Percentiles rank a stretch among this genome's conserved stretches.
These are phyloP conservation scores for Drosophila saltans DNA, from an alignment of 1,140 invertebrate genomes.

Conservation along the genomic window DNA sequence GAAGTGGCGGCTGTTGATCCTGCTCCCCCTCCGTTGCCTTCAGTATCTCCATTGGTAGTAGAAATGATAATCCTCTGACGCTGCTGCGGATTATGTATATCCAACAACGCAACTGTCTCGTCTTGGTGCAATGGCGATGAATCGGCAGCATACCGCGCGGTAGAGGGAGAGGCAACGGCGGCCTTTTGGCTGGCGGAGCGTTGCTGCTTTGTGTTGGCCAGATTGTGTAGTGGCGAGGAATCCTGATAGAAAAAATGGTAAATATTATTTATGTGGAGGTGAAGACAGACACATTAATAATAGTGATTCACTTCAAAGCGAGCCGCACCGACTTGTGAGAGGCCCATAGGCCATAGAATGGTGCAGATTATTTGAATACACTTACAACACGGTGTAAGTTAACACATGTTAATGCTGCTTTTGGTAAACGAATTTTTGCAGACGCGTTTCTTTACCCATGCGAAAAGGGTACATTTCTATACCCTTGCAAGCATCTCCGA, in stretches of 20 bases:
- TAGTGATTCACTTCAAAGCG: no score
- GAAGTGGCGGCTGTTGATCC: constrained; percentile 7
- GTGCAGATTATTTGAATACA: no score
- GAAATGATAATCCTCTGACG: constrained; percentile 78
- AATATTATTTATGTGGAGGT: neutral
- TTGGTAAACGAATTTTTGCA: no score
- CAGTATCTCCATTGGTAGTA: constrained; percentile 51
- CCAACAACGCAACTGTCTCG: constrained; percentile 79
- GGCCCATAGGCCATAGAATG: no score
- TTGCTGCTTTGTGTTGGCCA: constrained; percentile 82
- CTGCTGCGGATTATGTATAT: constrained; percentile 73
- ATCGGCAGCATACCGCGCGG: constrained; percentile 55
- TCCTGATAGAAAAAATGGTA: constrained; percentile 50
- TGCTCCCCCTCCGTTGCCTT: constrained; percentile 37
- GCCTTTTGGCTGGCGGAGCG: constrained; percentile 73
- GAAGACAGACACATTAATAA: no score
- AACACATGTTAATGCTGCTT: no score
- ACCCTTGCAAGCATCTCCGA: no score
- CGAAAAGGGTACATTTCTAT: no score
- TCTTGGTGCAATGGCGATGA: constrained; percentile 39
- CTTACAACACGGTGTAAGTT: no score
- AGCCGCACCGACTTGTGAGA: no score
- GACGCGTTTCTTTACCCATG: no score
- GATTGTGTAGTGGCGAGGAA: constrained; percentile 83
- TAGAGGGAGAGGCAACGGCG: constrained; percentile 55